phyloP scores from a whole-genome alignment of 1,140 invertebrate genomes.

The Spodoptera litura region DNA sequence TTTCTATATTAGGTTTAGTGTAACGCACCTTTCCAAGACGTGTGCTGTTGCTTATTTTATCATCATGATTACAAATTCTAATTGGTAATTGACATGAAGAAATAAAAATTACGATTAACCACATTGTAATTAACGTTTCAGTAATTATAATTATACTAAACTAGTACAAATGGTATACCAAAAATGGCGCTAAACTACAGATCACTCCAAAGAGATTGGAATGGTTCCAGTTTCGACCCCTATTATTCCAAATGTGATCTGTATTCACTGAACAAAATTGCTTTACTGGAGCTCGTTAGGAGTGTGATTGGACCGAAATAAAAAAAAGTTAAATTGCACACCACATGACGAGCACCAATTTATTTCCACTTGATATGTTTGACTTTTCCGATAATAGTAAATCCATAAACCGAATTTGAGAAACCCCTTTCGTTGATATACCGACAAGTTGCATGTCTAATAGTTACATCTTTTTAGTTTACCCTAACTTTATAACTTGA shows the following conservation, averaged over 20 bases:
- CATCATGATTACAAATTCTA: no score
- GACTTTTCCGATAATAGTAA: not conserved
- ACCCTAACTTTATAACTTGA: not conserved
- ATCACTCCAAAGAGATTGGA: constrained; percentile 21
- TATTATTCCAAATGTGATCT: constrained; percentile 40
- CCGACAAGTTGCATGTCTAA: not conserved
- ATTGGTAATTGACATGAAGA: no score
- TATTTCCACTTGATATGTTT: not conserved
- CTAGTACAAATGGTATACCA: not conserved
- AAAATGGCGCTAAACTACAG: constrained; percentile 17
- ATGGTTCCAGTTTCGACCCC: constrained; percentile 26
- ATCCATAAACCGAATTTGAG: not conserved
- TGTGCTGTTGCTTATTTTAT: no score
- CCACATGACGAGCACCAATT: not conserved
- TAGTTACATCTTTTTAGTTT: not conserved
- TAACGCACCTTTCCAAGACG: no score
- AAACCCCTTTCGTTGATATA: not conserved
- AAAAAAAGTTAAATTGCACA: constrained; percentile 16
- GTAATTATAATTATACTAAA: not conserved
- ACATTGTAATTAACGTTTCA: no score
- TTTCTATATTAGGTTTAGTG: no score
- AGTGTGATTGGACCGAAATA: constrained; percentile 32
- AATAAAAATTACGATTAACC: no score
- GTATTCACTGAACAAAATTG: constrained; percentile 33
- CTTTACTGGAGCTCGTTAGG: constrained; percentile 32